Conservation (phyloP, 2,888 invertebrate genomes). For the Apamea crenata region DNA sequence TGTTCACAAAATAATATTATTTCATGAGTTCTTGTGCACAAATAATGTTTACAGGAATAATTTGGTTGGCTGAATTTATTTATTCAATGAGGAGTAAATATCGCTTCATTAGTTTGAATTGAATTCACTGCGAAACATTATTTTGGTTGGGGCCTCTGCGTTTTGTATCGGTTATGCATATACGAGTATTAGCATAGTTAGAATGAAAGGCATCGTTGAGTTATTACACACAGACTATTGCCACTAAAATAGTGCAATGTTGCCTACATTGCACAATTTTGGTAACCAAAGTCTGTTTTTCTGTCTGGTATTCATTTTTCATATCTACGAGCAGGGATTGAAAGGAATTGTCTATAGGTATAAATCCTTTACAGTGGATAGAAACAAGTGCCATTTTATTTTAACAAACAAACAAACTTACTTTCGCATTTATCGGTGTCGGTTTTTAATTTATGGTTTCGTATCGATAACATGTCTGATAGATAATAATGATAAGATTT, state of each 20-base stretch:
- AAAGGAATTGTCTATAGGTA: too few species aligned
- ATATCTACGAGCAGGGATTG: too few species aligned
- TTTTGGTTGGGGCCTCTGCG: background rate
- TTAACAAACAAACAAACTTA: too few species aligned
- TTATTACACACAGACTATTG: too few species aligned
- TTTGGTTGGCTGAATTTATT: constrained; percentile 1
- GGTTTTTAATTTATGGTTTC: background rate
- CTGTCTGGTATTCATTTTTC: too few species aligned
- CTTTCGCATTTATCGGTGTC: too few species aligned
- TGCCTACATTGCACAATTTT: too few species aligned
- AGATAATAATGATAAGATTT: background rate
- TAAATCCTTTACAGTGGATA: too few species aligned
- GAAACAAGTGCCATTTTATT: too few species aligned
- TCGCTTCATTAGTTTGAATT: constrained; percentile 9
- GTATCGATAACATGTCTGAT: background rate
- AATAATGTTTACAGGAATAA: constrained; percentile 3
- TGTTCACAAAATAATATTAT: background rate
- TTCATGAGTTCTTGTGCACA: background rate
- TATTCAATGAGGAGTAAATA: constrained; percentile 4
- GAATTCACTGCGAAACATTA: background rate
- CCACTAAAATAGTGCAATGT: background rate
- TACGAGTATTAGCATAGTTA: background rate
- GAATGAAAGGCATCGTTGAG: background rate
- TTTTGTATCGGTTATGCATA: background rate
- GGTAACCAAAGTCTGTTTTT: too few species aligned